These are phyloP conservation scores for Butorides virescens DNA, from an alignment of 2,113 vertebrate genomes.

Conservation along the genomic window DNA sequence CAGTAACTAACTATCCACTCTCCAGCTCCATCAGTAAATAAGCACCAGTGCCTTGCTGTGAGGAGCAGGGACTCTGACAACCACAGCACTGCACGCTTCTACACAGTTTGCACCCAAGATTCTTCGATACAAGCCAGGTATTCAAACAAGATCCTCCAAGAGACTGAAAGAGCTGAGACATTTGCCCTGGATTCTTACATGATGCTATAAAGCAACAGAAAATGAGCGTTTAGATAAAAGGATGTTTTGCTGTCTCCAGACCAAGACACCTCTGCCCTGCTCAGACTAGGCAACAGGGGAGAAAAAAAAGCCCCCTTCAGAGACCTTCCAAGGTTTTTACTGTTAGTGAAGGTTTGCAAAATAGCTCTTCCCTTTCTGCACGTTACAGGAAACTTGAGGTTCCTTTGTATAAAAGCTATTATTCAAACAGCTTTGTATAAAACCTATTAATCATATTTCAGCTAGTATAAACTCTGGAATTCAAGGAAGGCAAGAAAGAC, in stretches of 20 bases:
- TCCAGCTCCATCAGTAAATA: background rate
- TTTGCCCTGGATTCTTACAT: background rate
- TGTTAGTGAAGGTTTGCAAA: background rate
- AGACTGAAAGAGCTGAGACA: background rate
- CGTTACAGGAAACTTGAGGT: background rate
- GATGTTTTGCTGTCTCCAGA: background rate
- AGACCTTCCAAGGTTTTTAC: background rate
- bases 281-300: background rate
- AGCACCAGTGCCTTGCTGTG: background rate
- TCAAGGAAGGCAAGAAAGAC: background rate
- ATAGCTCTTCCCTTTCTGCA: background rate
- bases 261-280: background rate
- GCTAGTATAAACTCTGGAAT: background rate
- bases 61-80: background rate
- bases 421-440: background rate
- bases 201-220: background rate
- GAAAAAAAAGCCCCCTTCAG: background rate
- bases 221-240: background rate
- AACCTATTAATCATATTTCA: background rate
- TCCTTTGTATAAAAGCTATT: background rate
- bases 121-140: background rate
- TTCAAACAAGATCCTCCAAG: background rate
- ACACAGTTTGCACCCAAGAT: background rate
- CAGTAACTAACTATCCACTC: background rate
- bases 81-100: too few relatives aligned